A percentile compares a stretch with the other conserved stretches of the same genome.
phyloP scores from a whole-genome alignment of 2,113 vertebrate genomes.

The Glaucidium brasilianum region DNA sequence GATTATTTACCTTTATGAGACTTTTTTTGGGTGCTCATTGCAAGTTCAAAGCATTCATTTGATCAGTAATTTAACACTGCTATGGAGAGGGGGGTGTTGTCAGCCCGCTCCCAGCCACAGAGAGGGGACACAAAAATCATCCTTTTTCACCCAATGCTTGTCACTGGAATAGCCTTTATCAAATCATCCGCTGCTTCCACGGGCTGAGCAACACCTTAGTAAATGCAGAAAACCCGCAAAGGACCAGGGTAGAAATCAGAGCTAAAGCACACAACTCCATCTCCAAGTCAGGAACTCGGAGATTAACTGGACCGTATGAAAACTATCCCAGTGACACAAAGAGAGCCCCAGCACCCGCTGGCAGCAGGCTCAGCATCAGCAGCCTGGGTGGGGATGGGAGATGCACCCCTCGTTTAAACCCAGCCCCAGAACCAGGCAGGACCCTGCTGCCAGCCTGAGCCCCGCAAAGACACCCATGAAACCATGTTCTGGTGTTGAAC shows the following conservation, averaged over 20 bases:
- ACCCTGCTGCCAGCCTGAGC: not conserved
- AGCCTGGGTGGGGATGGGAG: not conserved
- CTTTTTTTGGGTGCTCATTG: not conserved
- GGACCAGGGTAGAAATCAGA: not conserved
- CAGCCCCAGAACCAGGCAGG: not conserved
- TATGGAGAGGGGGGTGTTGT: not conserved
- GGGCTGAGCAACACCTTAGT: rapidly evolving
- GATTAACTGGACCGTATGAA: not conserved
- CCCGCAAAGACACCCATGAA: not conserved
- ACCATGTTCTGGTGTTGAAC: not conserved
- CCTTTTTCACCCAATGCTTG: not conserved
- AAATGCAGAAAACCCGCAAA: not conserved
- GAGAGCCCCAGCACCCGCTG: not conserved
- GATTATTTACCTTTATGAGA: not conserved
- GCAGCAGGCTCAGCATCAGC: not conserved
- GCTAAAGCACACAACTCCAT: not conserved
- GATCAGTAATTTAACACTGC: not conserved
- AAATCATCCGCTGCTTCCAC: not conserved
- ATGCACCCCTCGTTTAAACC: not conserved
- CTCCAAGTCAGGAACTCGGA: not conserved
- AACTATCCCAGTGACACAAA: not conserved
- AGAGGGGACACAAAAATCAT: not conserved
- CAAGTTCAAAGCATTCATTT: not conserved
- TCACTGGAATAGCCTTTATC: not conserved
- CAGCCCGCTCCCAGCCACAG: rapidly evolving